phyloP scores from a whole-genome alignment of 1,140 invertebrate species.

The Drosophila bocki region DNA sequence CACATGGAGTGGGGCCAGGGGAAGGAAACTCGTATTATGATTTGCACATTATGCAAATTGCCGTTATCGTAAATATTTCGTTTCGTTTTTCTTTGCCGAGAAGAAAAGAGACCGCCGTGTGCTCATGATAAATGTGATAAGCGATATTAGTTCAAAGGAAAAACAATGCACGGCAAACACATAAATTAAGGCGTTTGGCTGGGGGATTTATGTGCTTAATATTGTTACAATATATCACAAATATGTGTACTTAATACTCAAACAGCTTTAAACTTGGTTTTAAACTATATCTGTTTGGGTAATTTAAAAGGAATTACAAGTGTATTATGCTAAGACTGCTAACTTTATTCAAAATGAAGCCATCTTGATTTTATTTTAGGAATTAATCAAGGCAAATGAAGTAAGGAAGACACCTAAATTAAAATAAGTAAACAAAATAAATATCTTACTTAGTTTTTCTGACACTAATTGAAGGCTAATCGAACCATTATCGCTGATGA shows the following conservation, averaged over 20 bases:
- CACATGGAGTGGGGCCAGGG: conserved; percentile 15
- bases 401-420: too few relatives aligned
- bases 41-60: conserved; percentile 83
- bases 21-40: conserved; percentile 75
- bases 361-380: background rate
- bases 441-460: background rate
- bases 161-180: conserved; percentile 56
- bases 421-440: background rate
- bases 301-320: background rate
- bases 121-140: conserved; percentile 80
- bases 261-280: conserved; percentile 3
- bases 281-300: background rate
- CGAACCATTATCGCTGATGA: background rate
- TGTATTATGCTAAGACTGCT: background rate
- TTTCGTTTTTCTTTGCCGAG: conserved; percentile 25
- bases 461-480: conserved; percentile 22
- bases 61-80: conserved; percentile 77
- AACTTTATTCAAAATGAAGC: background rate
- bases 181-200: conserved; percentile 54
- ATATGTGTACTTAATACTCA: conserved; percentile 6
- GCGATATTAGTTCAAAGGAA: conserved; percentile 60
- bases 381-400: too few relatives aligned
- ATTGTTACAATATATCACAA: conserved; percentile 20
- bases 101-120: conserved; percentile 50
- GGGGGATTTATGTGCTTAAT: conserved; percentile 41